Percentiles rank a stretch among this genome's conserved stretches.
Evolutionary conservation across 2,888 invertebrate species (phyloP).

Genomic region (Malacosoma neustria): DNA sequence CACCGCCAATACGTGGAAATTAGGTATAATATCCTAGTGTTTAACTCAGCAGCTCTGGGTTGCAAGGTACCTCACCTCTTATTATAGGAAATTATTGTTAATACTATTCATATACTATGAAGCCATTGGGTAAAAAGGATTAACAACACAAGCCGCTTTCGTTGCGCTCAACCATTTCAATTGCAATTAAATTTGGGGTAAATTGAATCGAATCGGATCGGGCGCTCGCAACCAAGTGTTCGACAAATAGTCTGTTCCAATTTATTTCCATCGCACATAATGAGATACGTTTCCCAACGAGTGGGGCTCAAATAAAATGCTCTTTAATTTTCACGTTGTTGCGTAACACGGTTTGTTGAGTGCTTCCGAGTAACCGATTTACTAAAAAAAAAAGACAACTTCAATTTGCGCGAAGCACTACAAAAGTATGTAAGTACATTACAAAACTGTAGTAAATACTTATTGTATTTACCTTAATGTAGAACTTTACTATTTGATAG

Average conservation of each 20-base stretch:
- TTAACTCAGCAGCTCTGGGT: no score
- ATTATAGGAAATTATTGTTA: no score
- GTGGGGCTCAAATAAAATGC: slow-evolving; percentile 44
- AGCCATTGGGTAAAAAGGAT: slow-evolving; percentile 23
- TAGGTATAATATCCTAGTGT: no score
- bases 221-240: slow-evolving; percentile 55
- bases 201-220: slow-evolving; percentile 60
- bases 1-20: no score
- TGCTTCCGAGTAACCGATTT: slow-evolving; percentile 20
- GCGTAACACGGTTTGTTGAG: slow-evolving; percentile 30
- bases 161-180: slow-evolving; percentile 49
- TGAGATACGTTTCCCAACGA: slow-evolving; percentile 57
- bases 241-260: slow-evolving; percentile 64
- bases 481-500: no score
- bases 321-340: slow-evolving; percentile 48
- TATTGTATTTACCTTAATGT: no score
- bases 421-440: no score
- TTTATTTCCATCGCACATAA: slow-evolving; percentile 61
- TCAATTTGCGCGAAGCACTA: slow-evolving; percentile 15
- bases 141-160: slow-evolving; percentile 50
- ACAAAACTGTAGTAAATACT: no score
- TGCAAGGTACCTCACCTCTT: no score
- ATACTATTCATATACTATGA: no score
- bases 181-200: slow-evolving; percentile 66
- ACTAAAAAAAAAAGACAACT: slow-evolving; percentile 16